These are phyloP conservation scores for Siniperca knerii DNA, from an alignment of 2,113 vertebrate genomes.

Conservation along the genomic window DNA sequence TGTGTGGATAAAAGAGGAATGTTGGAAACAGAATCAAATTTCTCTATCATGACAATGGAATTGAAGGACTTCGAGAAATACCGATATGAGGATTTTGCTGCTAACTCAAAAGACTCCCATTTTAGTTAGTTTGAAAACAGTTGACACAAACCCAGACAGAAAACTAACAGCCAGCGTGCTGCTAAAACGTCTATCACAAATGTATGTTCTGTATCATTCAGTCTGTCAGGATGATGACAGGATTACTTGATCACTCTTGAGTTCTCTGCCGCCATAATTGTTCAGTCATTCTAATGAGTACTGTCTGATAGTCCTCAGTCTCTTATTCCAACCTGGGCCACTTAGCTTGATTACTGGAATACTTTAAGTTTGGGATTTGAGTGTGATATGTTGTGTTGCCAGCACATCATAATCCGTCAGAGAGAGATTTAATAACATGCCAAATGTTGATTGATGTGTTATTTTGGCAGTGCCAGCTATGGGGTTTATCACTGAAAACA, in stretches of 20 bases:
- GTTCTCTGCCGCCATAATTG: background rate
- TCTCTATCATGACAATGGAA: background rate
- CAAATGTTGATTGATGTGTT: background rate
- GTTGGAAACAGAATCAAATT: background rate
- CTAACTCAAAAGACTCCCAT: conserved; percentile 19
- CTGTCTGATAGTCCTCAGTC: background rate
- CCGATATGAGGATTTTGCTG: conserved; percentile 6
- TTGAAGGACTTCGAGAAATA: background rate
- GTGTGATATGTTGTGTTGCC: background rate
- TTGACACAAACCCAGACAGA: background rate
- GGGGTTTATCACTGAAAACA: background rate
- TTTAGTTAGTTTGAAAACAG: conserved; percentile 8
- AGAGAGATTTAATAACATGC: background rate
- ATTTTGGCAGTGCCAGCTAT: background rate
- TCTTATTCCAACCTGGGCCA: background rate
- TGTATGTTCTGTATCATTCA: conserved; percentile 12
- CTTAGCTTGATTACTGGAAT: background rate
- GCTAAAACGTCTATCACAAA: background rate
- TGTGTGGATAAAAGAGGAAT: conserved; percentile 8
- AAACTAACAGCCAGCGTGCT: background rate
- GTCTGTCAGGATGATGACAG: background rate
- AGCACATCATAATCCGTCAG: background rate
- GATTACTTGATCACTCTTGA: background rate
- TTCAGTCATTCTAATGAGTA: background rate
- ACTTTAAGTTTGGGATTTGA: background rate